Conservation (phyloP, 2,113 vertebrate species). For the Sinocyclocheilus anshuiensis region DNA sequence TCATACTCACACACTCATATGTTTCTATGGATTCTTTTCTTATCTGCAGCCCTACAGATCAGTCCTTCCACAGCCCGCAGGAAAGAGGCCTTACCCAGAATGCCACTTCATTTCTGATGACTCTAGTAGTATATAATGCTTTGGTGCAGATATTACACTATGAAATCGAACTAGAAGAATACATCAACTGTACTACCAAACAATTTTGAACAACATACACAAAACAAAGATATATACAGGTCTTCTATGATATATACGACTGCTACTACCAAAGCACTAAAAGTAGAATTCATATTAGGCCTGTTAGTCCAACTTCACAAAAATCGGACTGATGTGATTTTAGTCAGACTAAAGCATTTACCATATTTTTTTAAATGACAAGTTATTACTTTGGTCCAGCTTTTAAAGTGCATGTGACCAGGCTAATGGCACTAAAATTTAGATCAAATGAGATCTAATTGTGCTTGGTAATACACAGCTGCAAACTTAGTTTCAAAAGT, state of each 20-base stretch:
- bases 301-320: no score
- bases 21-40: neutral
- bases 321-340: neutral
- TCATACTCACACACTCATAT: neutral
- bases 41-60: slow-evolving; percentile 33
- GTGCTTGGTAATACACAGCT: neutral
- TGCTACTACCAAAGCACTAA: neutral
- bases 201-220: neutral
- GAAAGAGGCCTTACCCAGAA: slow-evolving; percentile 1
- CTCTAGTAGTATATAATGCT: neutral
- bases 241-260: neutral
- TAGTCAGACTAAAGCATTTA: neutral
- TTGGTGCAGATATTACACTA: neutral
- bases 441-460: neutral
- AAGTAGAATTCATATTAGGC: neutral
- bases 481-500: neutral
- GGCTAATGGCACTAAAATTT: neutral
- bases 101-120: neutral
- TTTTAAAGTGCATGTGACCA: neutral
- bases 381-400: neutral
- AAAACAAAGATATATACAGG: neutral
- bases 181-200: neutral
- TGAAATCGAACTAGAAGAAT: neutral
- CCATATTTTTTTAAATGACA: fast-evolving
- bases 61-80: neutral